Evolutionary conservation across 2,888 invertebrate genomes (phyloP).

Genomic region (Pantelozetes paolii): DNA sequence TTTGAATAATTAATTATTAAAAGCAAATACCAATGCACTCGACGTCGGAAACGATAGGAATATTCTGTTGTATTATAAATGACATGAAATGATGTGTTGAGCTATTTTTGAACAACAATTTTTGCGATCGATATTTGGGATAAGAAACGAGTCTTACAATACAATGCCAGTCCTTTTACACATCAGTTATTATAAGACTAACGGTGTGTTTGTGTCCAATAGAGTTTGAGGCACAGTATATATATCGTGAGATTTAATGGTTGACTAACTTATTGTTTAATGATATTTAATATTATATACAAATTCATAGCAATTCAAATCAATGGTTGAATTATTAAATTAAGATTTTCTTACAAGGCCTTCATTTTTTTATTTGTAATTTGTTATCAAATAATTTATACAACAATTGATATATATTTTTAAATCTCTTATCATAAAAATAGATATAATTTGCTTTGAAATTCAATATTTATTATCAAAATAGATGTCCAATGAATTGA

Average conservation of each 20-base stretch:
- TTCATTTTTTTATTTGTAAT: background rate
- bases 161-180: background rate
- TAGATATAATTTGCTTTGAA: too few relatives aligned
- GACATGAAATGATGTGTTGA: background rate
- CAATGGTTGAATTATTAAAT: background rate
- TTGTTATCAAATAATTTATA: too few relatives aligned
- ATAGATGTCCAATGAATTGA: too few relatives aligned
- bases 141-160: background rate
- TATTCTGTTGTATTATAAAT: background rate
- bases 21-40: too few relatives aligned
- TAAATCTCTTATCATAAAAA: too few relatives aligned
- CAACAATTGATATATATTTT: too few relatives aligned
- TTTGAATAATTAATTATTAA: too few relatives aligned
- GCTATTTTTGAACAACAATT: slow-evolving; percentile 2
- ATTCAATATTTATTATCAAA: too few relatives aligned
- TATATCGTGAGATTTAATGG: background rate
- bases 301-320: background rate
- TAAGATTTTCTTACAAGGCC: background rate
- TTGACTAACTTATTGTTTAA: background rate
- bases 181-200: background rate
- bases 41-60: too few relatives aligned
- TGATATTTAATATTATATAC: background rate
- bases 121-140: slow-evolving; percentile 8
- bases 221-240: background rate
- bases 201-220: background rate